phyloP scores from a whole-genome alignment of 2,797 vertebrate genomes.

The Amblyraja radiata region DNA sequence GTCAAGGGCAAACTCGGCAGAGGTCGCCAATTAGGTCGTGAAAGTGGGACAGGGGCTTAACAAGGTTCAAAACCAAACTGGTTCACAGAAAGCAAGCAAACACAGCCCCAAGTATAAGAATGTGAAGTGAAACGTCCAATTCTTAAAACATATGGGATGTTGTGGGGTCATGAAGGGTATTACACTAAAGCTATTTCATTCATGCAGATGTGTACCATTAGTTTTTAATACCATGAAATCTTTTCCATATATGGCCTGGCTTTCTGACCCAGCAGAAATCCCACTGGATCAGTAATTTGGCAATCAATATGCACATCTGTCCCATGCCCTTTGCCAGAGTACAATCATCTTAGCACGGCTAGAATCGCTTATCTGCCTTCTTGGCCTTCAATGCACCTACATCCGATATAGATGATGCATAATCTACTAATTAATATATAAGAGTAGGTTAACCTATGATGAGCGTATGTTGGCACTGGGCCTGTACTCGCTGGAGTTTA shows the following conservation, averaged over 20 bases:
- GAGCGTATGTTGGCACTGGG: no score
- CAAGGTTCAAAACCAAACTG: background rate
- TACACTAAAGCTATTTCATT: background rate
- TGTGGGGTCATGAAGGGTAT: background rate
- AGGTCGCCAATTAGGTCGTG: no score
- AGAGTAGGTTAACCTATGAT: no score
- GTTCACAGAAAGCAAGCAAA: background rate
- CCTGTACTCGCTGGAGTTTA: no score
- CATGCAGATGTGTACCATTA: background rate
- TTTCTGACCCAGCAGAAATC: background rate
- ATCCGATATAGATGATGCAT: background rate
- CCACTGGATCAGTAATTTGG: background rate
- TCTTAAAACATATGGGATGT: slow-evolving; percentile 5
- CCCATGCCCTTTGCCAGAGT: background rate
- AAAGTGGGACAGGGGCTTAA: no score
- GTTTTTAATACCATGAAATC: background rate
- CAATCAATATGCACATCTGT: background rate
- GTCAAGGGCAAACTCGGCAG: no score
- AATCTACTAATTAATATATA: background rate
- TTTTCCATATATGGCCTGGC: background rate
- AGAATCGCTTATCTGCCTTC: background rate
- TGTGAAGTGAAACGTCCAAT: background rate
- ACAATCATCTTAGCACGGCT: background rate
- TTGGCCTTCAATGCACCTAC: background rate
- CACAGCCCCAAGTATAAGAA: background rate